These are phyloP conservation scores for Onchidella celtica DNA, from an alignment of 2,888 invertebrate genomes.

Conservation along the genomic window DNA sequence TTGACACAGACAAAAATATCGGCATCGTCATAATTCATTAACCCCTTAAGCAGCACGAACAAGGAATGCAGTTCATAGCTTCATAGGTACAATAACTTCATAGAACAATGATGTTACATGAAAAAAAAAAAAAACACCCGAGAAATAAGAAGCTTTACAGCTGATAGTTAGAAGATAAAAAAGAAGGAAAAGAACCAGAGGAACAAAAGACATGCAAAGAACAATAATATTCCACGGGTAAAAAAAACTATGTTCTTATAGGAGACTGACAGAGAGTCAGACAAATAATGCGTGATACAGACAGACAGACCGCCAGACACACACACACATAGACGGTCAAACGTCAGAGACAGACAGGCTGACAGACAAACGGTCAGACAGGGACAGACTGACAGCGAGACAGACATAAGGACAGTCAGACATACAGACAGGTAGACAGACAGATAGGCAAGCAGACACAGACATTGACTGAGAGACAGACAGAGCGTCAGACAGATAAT, in stretches of 20 bases:
- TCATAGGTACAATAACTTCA: too few relatives aligned
- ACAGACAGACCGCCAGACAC: slow-evolving; percentile 5
- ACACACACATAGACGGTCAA: slow-evolving; percentile 9
- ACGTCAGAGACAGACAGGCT: slow-evolving; percentile 6
- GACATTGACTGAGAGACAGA: neutral
- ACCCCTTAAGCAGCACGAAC: too few relatives aligned
- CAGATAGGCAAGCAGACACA: neutral
- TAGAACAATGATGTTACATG: too few relatives aligned
- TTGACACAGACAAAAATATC: slow-evolving; percentile 8
- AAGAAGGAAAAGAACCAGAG: too few relatives aligned
- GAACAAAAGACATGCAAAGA: too few relatives aligned
- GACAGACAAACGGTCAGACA: neutral
- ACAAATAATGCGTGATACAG: neutral
- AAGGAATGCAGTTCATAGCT: too few relatives aligned
- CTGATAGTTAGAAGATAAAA: too few relatives aligned
- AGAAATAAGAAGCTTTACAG: too few relatives aligned
- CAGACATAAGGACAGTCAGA: neutral
- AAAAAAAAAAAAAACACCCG: too few relatives aligned
- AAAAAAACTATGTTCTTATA: neutral
- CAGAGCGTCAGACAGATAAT: neutral
- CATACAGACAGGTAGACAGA: neutral
- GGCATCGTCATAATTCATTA: too few relatives aligned
- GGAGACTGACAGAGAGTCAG: neutral
- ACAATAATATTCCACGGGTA: too few relatives aligned
- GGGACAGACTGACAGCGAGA: too few relatives aligned